phyloP scores from a whole-genome alignment of 2,888 invertebrate genomes.

The Poecilus cupreus region DNA sequence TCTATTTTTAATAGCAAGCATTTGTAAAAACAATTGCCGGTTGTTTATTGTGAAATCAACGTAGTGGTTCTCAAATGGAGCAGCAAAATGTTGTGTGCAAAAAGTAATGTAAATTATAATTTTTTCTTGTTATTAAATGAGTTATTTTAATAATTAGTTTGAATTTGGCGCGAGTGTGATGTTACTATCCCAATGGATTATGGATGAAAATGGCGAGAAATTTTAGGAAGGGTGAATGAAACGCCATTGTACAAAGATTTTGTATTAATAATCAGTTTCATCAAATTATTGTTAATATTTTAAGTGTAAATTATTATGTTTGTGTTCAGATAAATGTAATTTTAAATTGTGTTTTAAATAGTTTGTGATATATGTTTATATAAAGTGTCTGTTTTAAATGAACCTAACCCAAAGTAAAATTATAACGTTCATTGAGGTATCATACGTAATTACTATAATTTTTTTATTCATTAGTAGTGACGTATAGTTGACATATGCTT shows the following conservation, averaged over 20 bases:
- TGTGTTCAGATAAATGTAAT: conserved; percentile 54
- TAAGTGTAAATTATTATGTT: conserved; percentile 58
- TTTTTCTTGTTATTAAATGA: conserved; percentile 38
- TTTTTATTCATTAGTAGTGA: conserved; percentile 46
- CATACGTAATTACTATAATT: conserved; percentile 56
- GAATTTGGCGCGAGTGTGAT: conserved; percentile 20
- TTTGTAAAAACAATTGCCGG: conserved; percentile 39
- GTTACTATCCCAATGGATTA: background rate
- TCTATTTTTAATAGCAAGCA: conserved; percentile 43
- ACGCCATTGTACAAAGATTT: conserved; percentile 59
- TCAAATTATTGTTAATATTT: conserved; percentile 49
- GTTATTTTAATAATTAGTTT: conserved; percentile 17
- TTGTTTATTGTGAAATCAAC: conserved; percentile 45
- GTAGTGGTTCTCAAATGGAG: conserved; percentile 29
- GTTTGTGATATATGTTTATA: conserved; percentile 52
- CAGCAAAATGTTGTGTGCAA: conserved; percentile 36
- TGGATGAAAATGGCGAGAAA: conserved; percentile 53
- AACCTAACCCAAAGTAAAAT: conserved; percentile 70
- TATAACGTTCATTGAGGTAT: conserved; percentile 56
- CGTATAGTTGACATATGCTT: conserved; percentile 50
- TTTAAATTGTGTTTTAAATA: conserved; percentile 46
- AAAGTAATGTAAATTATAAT: conserved; percentile 42
- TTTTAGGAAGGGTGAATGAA: conserved; percentile 51
- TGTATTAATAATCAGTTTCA: conserved; percentile 53
- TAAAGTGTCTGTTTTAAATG: conserved; percentile 67